Conservation (phyloP, 2,797 vertebrate genomes). For the Sorex maritimensis region DNA sequence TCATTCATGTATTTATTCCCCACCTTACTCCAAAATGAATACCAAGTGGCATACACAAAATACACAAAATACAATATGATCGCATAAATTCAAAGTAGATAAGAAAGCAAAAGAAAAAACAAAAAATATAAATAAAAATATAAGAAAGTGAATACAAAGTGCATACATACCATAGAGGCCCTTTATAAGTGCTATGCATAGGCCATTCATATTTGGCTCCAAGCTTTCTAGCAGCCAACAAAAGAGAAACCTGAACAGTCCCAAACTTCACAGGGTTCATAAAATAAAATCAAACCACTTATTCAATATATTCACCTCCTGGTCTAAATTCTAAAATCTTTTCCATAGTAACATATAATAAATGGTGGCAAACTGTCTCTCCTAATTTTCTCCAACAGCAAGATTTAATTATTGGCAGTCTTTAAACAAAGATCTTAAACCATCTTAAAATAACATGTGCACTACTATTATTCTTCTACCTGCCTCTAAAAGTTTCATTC, state of each 20-base stretch:
- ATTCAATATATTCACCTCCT: constrained; percentile 38
- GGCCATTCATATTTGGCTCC: constrained; percentile 5
- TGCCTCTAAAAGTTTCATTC: constrained; percentile 65
- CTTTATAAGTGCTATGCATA: background rate
- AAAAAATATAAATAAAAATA: constrained; percentile 28
- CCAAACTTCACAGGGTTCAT: background rate
- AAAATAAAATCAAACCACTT: constrained; percentile 44
- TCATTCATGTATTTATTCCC: constrained; percentile 64
- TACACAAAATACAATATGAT: constrained; percentile 54
- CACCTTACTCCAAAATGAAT: constrained; percentile 59
- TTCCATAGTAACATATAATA: constrained; percentile 52
- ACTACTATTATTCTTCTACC: constrained; percentile 18
- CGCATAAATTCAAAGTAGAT: constrained; percentile 32
- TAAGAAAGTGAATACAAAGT: constrained; percentile 40
- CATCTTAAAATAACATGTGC: background rate
- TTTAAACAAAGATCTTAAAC: constrained; percentile 31
- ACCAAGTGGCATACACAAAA: constrained; percentile 16
- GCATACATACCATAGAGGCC: background rate
- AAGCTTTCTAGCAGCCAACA: constrained; percentile 62
- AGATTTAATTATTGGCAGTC: constrained; percentile 41
- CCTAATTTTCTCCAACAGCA: constrained; percentile 34
- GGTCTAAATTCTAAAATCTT: constrained; percentile 39
- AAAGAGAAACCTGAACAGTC: constrained; percentile 52
- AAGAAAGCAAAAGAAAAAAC: constrained; percentile 17
- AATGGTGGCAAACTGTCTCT: constrained; percentile 45